phyloP scores from a whole-genome alignment of 2,113 vertebrate genomes.

The Cryptoleucopteryx plumbea region DNA sequence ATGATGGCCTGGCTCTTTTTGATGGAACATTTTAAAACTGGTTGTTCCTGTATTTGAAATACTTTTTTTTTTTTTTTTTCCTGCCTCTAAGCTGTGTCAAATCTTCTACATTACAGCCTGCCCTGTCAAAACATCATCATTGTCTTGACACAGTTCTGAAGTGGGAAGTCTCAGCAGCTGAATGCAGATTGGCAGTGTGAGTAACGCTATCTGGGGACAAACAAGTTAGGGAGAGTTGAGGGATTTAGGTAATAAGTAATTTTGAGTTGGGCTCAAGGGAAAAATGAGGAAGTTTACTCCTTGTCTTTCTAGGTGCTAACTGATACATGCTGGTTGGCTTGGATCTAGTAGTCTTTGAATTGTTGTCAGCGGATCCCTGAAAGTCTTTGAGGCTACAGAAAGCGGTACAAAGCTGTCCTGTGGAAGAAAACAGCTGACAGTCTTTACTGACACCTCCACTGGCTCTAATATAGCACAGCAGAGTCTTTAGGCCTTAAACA shows the following conservation, averaged over 20 bases:
- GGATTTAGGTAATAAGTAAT: not conserved
- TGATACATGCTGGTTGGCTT: not conserved
- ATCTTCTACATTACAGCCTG: constrained; percentile 11
- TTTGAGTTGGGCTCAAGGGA: not conserved
- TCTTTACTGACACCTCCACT: not conserved
- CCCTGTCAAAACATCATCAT: constrained; percentile 39
- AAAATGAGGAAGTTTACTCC: not conserved
- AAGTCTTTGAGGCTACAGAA: not conserved
- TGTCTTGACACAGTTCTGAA: constrained; percentile 50
- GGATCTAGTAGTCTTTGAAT: not conserved
- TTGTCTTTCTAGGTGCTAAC: not conserved
- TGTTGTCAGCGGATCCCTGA: not conserved
- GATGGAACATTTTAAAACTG: not conserved
- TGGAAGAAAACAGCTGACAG: not conserved
- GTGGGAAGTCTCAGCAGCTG: constrained; percentile 7
- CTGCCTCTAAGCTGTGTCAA: not conserved
- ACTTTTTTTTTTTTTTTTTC: not conserved
- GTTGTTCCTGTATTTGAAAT: not conserved
- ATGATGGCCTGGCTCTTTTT: not conserved
- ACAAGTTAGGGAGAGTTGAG: not conserved
- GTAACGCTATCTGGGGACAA: not conserved
- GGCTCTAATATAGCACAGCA: not conserved
- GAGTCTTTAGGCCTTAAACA: not conserved
- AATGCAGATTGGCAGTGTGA: not conserved
- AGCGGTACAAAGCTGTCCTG: not conserved